These are phyloP conservation scores for Amblyornis subalaris DNA, from an alignment of 2,113 vertebrate species.

Conservation along the genomic window DNA sequence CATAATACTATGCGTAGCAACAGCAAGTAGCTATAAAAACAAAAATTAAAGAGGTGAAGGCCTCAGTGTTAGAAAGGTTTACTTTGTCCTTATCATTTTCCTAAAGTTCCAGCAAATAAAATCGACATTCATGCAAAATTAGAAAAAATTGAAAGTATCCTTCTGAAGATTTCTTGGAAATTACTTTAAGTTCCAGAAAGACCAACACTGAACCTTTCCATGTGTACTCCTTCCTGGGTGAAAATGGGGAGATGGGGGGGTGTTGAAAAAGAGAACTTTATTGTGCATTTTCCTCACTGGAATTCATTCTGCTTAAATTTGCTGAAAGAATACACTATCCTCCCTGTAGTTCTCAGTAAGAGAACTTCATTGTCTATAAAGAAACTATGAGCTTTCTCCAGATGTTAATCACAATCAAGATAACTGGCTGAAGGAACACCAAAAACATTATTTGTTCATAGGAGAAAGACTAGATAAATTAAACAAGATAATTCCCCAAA, in stretches of 20 bases:
- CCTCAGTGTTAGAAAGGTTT: not conserved
- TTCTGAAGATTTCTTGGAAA: not conserved
- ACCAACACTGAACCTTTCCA: not conserved
- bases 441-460: not conserved
- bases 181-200: not conserved
- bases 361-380: not conserved
- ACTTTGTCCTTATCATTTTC: not conserved
- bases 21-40: not conserved
- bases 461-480: not conserved
- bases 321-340: not conserved
- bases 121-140: not conserved
- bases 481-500: not conserved
- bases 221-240: not conserved
- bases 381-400: not conserved
- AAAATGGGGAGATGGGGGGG: accelerated
- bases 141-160: not conserved
- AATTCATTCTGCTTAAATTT: not conserved
- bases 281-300: not conserved
- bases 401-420: not conserved
- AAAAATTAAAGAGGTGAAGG: not conserved
- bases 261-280: not conserved
- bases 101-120: not conserved
- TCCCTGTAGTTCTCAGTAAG: not conserved
- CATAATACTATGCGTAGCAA: not conserved
- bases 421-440: not conserved